These are phyloP conservation scores for Pocota personata DNA, from an alignment of 2,888 invertebrate genomes.

Conservation along the genomic window DNA sequence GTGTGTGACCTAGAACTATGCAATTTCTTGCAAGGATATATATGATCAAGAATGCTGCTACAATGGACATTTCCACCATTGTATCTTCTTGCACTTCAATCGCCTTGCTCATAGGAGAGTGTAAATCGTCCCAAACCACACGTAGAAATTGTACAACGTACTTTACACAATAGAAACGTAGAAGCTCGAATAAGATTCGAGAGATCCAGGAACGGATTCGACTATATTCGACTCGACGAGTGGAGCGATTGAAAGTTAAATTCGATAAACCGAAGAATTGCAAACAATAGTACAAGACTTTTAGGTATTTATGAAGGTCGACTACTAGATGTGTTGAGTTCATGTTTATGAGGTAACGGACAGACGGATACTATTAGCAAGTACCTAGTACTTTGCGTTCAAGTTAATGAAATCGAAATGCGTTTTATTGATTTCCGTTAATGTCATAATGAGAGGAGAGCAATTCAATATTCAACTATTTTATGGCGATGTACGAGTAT, in stretches of 20 bases:
- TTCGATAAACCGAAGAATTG: background rate
- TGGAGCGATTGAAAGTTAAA: background rate
- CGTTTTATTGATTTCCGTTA: too few relatives aligned
- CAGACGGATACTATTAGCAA: background rate
- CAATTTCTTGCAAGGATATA: background rate
- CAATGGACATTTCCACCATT: background rate
- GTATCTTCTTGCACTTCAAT: too few relatives aligned
- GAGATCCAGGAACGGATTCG: background rate
- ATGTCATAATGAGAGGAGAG: too few relatives aligned
- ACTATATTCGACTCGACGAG: background rate
- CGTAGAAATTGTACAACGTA: too few relatives aligned
- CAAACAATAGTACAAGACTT: background rate
- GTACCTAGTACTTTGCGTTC: too few relatives aligned
- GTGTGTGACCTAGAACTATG: too few relatives aligned
- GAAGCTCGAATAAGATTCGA: background rate
- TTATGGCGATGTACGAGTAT: too few relatives aligned
- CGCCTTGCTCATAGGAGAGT: too few relatives aligned
- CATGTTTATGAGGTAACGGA: background rate
- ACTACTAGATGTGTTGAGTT: background rate
- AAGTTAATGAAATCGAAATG: background rate
- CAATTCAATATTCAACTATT: too few relatives aligned
- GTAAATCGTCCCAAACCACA: too few relatives aligned
- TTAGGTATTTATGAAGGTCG: background rate
- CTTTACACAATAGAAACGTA: too few relatives aligned
- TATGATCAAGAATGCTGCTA: background rate